A percentile compares a stretch with the other conserved stretches of the same genome.
Conservation (phyloP, 2,888 invertebrate genomes). For the Epirrita christyi region DNA sequence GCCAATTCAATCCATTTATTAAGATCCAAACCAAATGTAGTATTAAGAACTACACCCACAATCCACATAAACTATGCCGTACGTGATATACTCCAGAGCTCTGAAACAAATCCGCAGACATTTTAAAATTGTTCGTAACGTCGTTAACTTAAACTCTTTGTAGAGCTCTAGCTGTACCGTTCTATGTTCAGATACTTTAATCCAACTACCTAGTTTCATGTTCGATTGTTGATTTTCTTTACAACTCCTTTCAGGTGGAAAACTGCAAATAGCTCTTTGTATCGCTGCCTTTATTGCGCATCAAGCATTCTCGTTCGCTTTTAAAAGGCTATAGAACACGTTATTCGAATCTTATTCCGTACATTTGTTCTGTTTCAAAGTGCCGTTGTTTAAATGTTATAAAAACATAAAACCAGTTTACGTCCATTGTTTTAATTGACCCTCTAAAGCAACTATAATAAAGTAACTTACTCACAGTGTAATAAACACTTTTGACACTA, state of each 20-base stretch:
- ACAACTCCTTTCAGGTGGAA: slow-evolving; percentile 49
- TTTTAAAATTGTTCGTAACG: slow-evolving; percentile 11
- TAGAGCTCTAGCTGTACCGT: neutral
- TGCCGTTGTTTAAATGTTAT: slow-evolving; percentile 24
- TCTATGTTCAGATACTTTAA: slow-evolving; percentile 3
- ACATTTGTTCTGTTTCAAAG: slow-evolving; percentile 22
- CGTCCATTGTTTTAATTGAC: slow-evolving; percentile 31
- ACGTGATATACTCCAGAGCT: slow-evolving; percentile 9
- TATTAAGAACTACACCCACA: slow-evolving; percentile 3
- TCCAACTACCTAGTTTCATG: slow-evolving; percentile 21
- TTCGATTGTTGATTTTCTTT: slow-evolving; percentile 58
- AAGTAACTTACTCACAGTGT: slow-evolving; percentile 39
- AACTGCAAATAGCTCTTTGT: slow-evolving; percentile 58
- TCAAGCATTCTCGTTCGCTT: slow-evolving; percentile 55
- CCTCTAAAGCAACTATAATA: slow-evolving; percentile 30
- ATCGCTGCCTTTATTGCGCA: slow-evolving; percentile 46
- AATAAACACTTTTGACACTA: slow-evolving; percentile 45
- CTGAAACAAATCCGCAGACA: slow-evolving; percentile 12
- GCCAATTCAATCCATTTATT: slow-evolving; percentile 13
- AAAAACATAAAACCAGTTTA: slow-evolving; percentile 19
- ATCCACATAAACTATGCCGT: slow-evolving; percentile 5
- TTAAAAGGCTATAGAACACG: slow-evolving; percentile 53
- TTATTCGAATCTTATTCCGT: slow-evolving; percentile 20
- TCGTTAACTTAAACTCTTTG: slow-evolving; percentile 6
- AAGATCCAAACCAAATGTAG: neutral